Base-by-base conservation (phyloP, 1,140 invertebrate species). In the Penaeus chinensis region DNA sequence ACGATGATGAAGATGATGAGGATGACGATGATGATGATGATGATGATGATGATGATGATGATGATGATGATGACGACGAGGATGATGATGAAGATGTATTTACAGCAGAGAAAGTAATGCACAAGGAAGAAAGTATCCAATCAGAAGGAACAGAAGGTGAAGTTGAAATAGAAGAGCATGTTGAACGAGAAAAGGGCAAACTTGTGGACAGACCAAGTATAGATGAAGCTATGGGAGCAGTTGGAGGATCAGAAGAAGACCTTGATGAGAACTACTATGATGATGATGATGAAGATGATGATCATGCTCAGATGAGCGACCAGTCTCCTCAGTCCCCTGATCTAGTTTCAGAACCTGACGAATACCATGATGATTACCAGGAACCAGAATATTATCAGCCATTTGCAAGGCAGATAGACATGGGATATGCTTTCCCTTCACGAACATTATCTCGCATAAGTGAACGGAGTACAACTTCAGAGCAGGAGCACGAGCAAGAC, bases 391-490 rank as follows among this genome's bases (percentile, higher is more conserved):
- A 90, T 79, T 90, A 90, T 37, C 89, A 90, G 79, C 85, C 85
- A 37, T 85, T 85, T 11, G 84, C 85, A 11, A 54, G 89, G 22
- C 89, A 90, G 74, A 86, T 90, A 82, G 89, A 90, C 27, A 77
- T 90, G 54, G 89, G 94, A 27, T 95, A 88, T 84, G 89, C 89
- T 27, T 91, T 96, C 93, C 94, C 94, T 42, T 92, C 96, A 82
- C 92, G 96, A 62, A 97, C 96, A 0, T 93, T 97, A 27, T 97
- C 96, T 2, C 93, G 96, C 81, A 97, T 97, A 91, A 97, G 96
- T 5, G 96, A 97, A 92, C 93, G 96, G 37, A 97, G 96, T 88
- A 97, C 96, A 16, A 96, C 96, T 22, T 97, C 96, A 1, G 96
- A 97, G 91, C 95, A 96, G 91, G 95, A 95, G 71, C 89, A 90